Percentiles rank a stretch among this genome's conserved stretches.
These are phyloP conservation scores for Didymodactylos carnosus DNA, from an alignment of 2,888 invertebrate genomes.

Conservation along the genomic window DNA sequence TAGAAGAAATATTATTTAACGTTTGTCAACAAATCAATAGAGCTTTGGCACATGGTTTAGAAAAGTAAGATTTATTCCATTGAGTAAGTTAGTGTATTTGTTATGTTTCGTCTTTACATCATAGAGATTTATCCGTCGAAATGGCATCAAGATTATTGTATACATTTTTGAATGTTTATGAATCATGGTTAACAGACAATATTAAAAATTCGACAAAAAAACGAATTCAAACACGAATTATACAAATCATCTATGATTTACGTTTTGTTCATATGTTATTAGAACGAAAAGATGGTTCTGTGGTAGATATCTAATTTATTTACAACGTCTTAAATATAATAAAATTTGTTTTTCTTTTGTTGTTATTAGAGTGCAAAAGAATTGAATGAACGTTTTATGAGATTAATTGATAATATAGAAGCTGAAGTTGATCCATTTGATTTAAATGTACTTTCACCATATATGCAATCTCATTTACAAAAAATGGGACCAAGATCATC, in stretches of 20 bases:
- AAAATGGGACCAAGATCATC: slow-evolving; percentile 1
- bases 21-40: background rate
- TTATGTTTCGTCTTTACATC: no score
- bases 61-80: no score
- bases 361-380: background rate
- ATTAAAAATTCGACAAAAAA: background rate
- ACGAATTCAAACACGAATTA: background rate
- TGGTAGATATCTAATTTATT: no score
- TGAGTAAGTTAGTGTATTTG: no score
- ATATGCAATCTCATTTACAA: slow-evolving; percentile 4
- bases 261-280: background rate
- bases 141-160: background rate
- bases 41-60: background rate
- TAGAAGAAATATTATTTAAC: background rate
- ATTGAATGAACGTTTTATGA: background rate
- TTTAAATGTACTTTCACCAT: slow-evolving; percentile 8
- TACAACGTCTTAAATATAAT: no score
- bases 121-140: background rate
- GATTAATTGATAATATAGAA: slow-evolving; percentile 2
- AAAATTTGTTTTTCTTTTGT: no score
- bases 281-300: background rate
- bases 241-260: background rate
- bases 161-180: background rate
- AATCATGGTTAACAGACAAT: background rate
- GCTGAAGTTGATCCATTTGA: slow-evolving; percentile 12